phyloP scores from a whole-genome alignment of 2,113 vertebrate species.

The Leptocoma aspasia region DNA sequence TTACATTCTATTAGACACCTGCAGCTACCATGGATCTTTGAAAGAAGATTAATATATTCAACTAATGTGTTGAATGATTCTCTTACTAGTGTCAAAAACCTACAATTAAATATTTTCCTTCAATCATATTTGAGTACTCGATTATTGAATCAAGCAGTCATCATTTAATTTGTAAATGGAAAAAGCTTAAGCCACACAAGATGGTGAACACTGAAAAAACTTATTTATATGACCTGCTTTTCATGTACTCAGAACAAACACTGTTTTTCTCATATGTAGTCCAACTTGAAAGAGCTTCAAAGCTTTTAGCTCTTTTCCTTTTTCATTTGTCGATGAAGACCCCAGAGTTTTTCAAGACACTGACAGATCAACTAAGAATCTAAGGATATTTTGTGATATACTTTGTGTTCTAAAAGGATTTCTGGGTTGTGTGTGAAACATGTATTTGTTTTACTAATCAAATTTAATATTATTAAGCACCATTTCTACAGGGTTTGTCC shows the following conservation, averaged over 20 bases:
- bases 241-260: background rate
- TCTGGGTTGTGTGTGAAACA: background rate
- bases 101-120: background rate
- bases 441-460: background rate
- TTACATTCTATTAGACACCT: background rate
- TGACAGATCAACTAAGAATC: background rate
- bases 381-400: background rate
- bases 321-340: background rate
- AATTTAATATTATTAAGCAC: background rate
- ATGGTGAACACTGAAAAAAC: background rate
- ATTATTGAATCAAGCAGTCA: background rate
- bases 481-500: background rate
- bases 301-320: background rate
- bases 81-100: background rate
- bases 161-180: background rate
- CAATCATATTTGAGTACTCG: background rate
- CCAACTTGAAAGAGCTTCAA: background rate
- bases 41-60: background rate
- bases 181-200: background rate
- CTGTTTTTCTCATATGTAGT: background rate
- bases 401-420: background rate
- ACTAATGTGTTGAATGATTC: background rate
- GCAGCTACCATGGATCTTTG: background rate
- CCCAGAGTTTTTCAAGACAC: background rate
- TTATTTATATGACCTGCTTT: background rate